Conservation (phyloP, 2,888 invertebrate species). For the Hydrotaea cyrtoneurina region DNA sequence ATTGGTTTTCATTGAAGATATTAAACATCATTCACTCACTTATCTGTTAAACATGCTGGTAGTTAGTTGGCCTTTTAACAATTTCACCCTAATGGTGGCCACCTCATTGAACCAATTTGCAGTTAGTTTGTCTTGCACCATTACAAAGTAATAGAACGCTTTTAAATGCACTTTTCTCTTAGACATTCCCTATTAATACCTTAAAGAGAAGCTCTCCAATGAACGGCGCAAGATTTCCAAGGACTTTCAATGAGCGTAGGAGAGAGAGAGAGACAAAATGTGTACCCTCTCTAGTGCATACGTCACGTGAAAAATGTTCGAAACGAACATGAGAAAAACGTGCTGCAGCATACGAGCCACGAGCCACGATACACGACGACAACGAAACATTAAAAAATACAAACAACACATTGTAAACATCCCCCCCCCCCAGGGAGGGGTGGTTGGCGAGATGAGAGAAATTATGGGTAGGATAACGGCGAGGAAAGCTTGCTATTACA, state of each 20-base stretch:
- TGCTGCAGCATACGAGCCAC: constrained; percentile 40
- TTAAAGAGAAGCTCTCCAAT: neutral
- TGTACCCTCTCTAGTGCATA: constrained; percentile 18
- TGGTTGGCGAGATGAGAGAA: constrained; percentile 2
- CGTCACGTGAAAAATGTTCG: constrained; percentile 58
- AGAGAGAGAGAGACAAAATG: constrained; percentile 4
- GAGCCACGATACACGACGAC: too few species aligned
- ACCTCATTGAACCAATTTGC: neutral
- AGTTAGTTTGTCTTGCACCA: neutral
- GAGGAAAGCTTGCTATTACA: constrained; percentile 22
- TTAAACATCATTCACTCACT: too few species aligned
- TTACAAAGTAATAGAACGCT: neutral
- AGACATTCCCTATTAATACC: neutral
- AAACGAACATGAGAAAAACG: constrained; percentile 58
- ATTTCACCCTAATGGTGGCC: neutral
- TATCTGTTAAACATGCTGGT: too few species aligned
- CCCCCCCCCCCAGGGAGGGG: constrained; percentile 9
- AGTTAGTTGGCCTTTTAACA: too few species aligned
- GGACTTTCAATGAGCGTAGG: neutral
- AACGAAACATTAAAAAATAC: neutral
- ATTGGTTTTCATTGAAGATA: too few species aligned
- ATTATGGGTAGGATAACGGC: constrained; percentile 10
- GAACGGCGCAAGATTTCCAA: constrained; percentile 7
- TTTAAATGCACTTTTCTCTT: neutral
- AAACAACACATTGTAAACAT: constrained; percentile 23